Evolutionary conservation across 2,888 invertebrate genomes (phyloP), one percentile per base, ranked within the genome.

Genomic region (Prenolepis imparis): DNA sequence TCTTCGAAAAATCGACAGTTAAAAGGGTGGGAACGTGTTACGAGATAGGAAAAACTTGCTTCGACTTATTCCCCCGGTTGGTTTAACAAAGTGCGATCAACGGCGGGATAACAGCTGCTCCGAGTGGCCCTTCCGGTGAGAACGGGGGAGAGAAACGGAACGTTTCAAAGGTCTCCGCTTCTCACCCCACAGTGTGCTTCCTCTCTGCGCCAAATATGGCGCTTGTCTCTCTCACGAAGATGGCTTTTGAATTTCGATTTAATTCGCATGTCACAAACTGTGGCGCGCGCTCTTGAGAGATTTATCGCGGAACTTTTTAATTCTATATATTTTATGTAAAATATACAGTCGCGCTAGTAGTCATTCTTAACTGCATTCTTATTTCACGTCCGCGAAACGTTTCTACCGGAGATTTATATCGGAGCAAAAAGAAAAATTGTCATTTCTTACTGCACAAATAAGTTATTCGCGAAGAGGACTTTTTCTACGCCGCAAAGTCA

Each of bases 21-120:
- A 68, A 86, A 86, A 77, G 85, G 84, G 82, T 84, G 83, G 87
- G 85, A 85, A 90, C 64, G 70, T 73, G 70, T 73, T 83, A 39
- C 64, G 73, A 83, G 83, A 70, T 66, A 70, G 89, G 82, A 77
- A 88, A 87, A 87, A 90, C 86, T 84, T 84, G 85, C 88, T 83
- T 64, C 84, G 82, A 77, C 83, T 86, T 82, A 84, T 87, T 84
- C 85, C 86, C 84, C 84, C 85, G 84, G 84, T 59, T 70, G 83
- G 83, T 85, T 82, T 85, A 87, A 91, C 88, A 88, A 90, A 89
- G 86, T 91, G 73, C 89, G 87, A 88, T 85, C 85, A 86, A 84
- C 90, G 84, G 90, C 87, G 87, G 90, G 85, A 90, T 90, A 89
- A 88, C 90, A 90, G 90, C 90, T 90, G 90, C 86, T 91, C 84